Evolutionary conservation across 35 echinoderm and acorn worm genomes (phyloP).

Genomic region (Heliocidaris erythrogramma): DNA sequence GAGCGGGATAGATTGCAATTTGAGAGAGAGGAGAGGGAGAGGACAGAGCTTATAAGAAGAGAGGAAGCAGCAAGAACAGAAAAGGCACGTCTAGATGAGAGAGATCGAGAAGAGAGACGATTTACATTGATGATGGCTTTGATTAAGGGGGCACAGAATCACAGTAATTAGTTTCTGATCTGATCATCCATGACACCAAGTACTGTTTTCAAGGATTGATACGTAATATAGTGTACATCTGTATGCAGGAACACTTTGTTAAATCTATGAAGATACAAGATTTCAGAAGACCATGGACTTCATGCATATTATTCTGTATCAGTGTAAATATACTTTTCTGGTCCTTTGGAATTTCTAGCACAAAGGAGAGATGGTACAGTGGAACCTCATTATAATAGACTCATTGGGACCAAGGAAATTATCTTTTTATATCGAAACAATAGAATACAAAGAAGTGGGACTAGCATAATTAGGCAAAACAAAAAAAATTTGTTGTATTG

Average conservation of each 20-base stretch:
- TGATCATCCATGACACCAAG: too few relatives aligned
- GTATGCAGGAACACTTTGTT: neutral
- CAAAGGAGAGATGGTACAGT: neutral
- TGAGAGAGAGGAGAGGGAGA: neutral
- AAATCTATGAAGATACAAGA: neutral
- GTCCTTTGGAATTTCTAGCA: too few relatives aligned
- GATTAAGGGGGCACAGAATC: neutral
- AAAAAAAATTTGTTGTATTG: too few relatives aligned
- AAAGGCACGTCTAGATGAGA: conserved; percentile 9
- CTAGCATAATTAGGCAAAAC: too few relatives aligned
- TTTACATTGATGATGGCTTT: neutral
- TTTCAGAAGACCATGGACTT: neutral
- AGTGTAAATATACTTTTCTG: too few relatives aligned
- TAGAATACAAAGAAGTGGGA: too few relatives aligned
- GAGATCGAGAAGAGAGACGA: neutral
- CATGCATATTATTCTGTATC: neutral
- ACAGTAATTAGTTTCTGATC: neutral
- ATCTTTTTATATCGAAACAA: too few relatives aligned
- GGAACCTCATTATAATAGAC: too few relatives aligned
- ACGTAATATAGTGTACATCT: neutral
- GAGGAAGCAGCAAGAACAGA: neutral
- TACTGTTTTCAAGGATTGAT: neutral
- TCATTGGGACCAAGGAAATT: too few relatives aligned
- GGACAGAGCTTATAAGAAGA: neutral
- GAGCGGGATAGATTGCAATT: neutral